Evolutionary conservation across 2,113 vertebrate genomes (phyloP), one percentile per base, ranked within the genome.

Genomic region (Labrus mixtus): DNA sequence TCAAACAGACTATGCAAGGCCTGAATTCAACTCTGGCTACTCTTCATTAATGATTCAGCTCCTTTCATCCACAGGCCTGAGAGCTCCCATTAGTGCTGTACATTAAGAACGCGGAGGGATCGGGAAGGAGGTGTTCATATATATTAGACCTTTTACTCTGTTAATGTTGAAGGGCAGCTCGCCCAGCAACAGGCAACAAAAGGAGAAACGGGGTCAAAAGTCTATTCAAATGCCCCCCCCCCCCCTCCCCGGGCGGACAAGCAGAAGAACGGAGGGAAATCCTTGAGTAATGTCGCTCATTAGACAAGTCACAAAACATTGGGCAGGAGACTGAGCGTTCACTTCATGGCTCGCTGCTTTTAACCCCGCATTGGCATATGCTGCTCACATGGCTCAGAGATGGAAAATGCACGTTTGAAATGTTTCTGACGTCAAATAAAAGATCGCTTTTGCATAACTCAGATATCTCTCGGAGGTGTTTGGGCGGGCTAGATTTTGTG

Each of bases 1-100:
- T 81, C 67, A 73, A 60, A 71, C 39, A 45, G 54, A 56, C 56
- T 22, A 15, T 51, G 73, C 10, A 33, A 77, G 50, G 33, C 71
- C 68, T 51, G 16, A 68, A 73, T 67, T 59, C 36, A 66, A 71
- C 72, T 46, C 8, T 43, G 36, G 62, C 58, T 13, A 12, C 61
- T 65, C 68, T 59, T 60, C 73, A 78, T 83, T 41, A 85, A 78
- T 56, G 73, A 75, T 87, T 82, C 58, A 82, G 58, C 46, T 43
- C 36, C 19, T 58, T 46, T 61, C 72, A 15, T 66, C 0, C 43
- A 25, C 74, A 19, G 10, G 50, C 62, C 63, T n/a, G 45, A 16
- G 29, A 57, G 73, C 58, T 88, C 56, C 36, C 3, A 0, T 82
- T 81, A 56, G 74, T 22, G 71, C 63, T 60, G 78, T 76, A 55